Percentiles rank a stretch among this genome's conserved stretches.
Conservation (phyloP, 2,113 vertebrate genomes). For the Microtus richardsoni region DNA sequence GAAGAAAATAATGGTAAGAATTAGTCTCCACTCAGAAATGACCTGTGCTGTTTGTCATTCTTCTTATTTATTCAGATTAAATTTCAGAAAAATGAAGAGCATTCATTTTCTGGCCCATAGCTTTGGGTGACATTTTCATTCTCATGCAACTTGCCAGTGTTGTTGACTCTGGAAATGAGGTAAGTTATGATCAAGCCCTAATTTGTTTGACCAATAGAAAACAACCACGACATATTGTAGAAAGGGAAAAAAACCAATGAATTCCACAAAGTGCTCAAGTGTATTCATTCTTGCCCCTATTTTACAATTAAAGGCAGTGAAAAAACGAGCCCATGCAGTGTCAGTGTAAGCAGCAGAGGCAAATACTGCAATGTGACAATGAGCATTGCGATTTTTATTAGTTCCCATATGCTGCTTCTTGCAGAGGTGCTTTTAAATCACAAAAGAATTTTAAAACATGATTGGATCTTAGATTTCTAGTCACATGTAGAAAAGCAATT, state of each 20-base stretch:
- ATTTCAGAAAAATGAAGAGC: not conserved
- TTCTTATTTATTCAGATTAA: slow-evolving; percentile 1
- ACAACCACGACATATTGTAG: not conserved
- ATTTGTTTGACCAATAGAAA: not conserved
- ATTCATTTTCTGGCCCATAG: not conserved
- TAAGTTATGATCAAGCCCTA: slow-evolving; percentile 1
- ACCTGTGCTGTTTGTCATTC: not conserved
- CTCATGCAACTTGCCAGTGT: not conserved
- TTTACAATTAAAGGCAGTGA: slow-evolving; percentile 29
- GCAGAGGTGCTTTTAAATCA: slow-evolving; percentile 34
- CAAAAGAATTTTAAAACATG: slow-evolving; percentile 5
- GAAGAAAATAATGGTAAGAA: not conserved
- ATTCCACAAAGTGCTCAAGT: not conserved
- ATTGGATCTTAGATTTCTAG: slow-evolving; percentile 19
- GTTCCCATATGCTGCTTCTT: not conserved
- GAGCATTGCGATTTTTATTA: not conserved
- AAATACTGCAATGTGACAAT: not conserved
- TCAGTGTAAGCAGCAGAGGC: not conserved
- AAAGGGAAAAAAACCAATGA: not conserved
- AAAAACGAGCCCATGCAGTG: not conserved
- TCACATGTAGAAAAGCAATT: slow-evolving; percentile 30
- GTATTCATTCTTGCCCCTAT: not conserved
- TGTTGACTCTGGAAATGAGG: not conserved
- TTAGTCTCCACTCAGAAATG: not conserved
- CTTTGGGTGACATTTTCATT: not conserved